Base-by-base conservation (phyloP, 2,888 invertebrate genomes). In the Tuberolachnus salignus region DNA sequence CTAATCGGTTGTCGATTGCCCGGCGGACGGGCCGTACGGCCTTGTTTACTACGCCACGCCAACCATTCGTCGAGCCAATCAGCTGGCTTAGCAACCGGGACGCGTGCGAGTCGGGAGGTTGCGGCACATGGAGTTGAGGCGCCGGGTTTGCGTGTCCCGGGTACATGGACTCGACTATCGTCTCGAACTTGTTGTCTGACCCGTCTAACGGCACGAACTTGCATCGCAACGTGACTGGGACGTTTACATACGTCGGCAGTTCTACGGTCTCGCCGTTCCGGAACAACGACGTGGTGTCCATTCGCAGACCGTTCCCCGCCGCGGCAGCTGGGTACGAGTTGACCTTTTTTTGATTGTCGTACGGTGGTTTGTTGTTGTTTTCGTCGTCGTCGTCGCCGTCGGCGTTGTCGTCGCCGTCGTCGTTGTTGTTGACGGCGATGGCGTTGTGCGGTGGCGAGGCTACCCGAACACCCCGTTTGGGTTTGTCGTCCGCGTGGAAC, bases 141-240 rank as follows among this genome's bases (percentile, higher is more conserved):
- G 59, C n/a, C 19, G 66, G 2, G 46, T 44, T 46, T 26, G 34
- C 21, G 67, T 75, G 75, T 1, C 75, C 75, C 26, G 75, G 75
- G 11, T 67, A 67, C 66, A 75, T 49, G 57, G 55, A 66, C 23
- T 75, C 75, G 14, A 75, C 67, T 6, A 75, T 67, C 6, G 75
- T 75, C 23, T 75, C 59, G 66, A 75, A 75, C 67, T 75, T 75
- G 57, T 67, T 21, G 0, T 49, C 57, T 26, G 75, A 16, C 6
- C 67, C 67, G 6, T 19, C 57, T 3, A 57, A 10, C 34, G 66
- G 66, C 11, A 59, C 57, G 26, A 75, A 67, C 44, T 49, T 57
- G 57, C 75, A 75, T 6, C 57, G 55, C 8, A 75, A 57, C 46
- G 75, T 75, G 14, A 75, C 75, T 21, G 75, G 75, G 19, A 75